These are phyloP conservation scores for Neofelis nebulosa DNA, from an alignment of 2,113 vertebrate genomes.

Conservation along the genomic window DNA sequence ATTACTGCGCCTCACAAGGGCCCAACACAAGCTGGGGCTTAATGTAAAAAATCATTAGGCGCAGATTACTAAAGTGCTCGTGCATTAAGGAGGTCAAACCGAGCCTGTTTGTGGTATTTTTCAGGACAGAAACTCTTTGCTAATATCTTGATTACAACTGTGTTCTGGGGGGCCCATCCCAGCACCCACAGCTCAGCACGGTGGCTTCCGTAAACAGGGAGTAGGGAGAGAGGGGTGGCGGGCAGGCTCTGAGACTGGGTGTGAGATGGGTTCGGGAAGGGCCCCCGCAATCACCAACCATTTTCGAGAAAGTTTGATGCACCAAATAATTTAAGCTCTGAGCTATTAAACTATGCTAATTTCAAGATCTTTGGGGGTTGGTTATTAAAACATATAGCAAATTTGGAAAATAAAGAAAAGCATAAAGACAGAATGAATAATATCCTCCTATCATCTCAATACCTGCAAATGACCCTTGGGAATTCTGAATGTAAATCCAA, in stretches of 20 bases:
- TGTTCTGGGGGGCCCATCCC: slow-evolving; percentile 49
- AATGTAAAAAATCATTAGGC: slow-evolving; percentile 95
- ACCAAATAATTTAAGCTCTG: slow-evolving; percentile 44
- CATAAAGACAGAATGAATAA: neutral
- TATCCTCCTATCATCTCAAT: neutral
- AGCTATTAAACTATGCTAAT: slow-evolving; percentile 62
- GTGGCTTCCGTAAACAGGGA: slow-evolving; percentile 20
- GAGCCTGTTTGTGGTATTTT: slow-evolving; percentile 86
- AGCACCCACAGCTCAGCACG: slow-evolving; percentile 49
- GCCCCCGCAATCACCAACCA: slow-evolving; percentile 56
- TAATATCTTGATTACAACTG: slow-evolving; percentile 82
- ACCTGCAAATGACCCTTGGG: neutral
- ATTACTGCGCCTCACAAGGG: slow-evolving; percentile 94
- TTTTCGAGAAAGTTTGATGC: slow-evolving; percentile 66
- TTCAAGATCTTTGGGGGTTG: neutral
- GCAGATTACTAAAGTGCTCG: slow-evolving; percentile 90
- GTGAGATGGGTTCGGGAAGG: neutral
- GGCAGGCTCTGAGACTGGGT: too few species aligned
- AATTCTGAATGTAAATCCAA: neutral
- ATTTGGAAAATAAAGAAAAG: neutral
- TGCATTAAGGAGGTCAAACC: slow-evolving; percentile 90
- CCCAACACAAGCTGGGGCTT: slow-evolving; percentile 91
- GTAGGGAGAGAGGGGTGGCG: fast-evolving
- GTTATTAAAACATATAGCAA: neutral
- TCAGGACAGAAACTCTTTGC: slow-evolving; percentile 69